A percentile compares a stretch with the other conserved stretches of the same genome.
These are phyloP conservation scores for Papilio glaucus DNA, from an alignment of 1,140 invertebrate species.

Conservation along the genomic window DNA sequence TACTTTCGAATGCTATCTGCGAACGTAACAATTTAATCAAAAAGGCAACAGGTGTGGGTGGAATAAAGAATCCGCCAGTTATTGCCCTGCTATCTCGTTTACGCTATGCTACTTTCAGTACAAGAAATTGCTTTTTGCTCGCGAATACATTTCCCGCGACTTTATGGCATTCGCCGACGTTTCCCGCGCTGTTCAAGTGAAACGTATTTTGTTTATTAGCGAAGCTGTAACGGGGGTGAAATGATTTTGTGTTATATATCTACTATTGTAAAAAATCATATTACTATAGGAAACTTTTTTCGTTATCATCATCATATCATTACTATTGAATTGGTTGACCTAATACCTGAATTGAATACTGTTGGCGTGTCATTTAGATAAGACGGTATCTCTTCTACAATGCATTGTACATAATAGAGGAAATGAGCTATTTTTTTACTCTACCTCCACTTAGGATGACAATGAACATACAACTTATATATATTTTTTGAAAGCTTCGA, in stretches of 20 bases:
- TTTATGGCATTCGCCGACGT: conserved; percentile 29
- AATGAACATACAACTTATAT: too few species aligned
- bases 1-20: neutral
- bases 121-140: conserved; percentile 32
- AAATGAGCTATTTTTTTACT: too few species aligned
- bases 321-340: too few species aligned
- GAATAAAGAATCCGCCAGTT: conserved; percentile 28
- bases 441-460: too few species aligned
- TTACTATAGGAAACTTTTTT: too few species aligned
- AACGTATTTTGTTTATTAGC: conserved; percentile 19
- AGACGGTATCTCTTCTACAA: too few species aligned
- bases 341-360: too few species aligned
- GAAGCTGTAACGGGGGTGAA: conserved; percentile 10
- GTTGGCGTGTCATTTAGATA: too few species aligned
- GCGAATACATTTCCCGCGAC: conserved; percentile 18
- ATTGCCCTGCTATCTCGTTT: conserved; percentile 29
- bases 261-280: neutral
- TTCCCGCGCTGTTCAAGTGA: conserved; percentile 2
- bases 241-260: neutral
- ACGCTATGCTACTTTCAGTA: conserved; percentile 21
- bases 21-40: conserved; percentile 26
- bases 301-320: too few species aligned
- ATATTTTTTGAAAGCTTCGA: too few species aligned
- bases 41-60: conserved; percentile 25
- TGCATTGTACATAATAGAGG: too few species aligned